These are phyloP conservation scores for Bergia sp. DNA, from an alignment of 92 coral and sea anemone species.

Conservation along the genomic window DNA sequence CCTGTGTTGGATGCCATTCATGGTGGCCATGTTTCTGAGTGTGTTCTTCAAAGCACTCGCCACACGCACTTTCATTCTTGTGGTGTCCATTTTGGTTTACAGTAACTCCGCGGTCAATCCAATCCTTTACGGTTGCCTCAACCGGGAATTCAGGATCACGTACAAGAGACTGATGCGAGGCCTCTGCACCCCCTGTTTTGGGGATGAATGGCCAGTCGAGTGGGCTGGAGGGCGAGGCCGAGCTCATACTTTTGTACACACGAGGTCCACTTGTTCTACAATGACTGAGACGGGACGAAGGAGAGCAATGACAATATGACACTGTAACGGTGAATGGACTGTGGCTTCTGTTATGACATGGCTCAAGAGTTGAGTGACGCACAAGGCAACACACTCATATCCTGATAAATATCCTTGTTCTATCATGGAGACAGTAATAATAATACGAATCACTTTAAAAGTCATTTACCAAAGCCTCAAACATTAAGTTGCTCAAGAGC, in stretches of 20 bases:
- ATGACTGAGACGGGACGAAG: constrained; percentile 14
- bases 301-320: constrained; percentile 38
- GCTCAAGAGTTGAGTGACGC: not conserved
- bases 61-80: constrained; percentile 49
- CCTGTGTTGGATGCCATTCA: constrained; percentile 66
- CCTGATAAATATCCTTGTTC: not conserved
- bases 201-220: not conserved
- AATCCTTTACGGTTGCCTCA: constrained; percentile 60
- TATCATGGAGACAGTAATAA: not conserved
- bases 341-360: not conserved
- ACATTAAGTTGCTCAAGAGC: no score
- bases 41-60: constrained; percentile 46
- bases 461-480: no score
- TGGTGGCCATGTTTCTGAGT: constrained; percentile 57
- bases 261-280: constrained; percentile 26
- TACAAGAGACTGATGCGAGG: constrained; percentile 54
- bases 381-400: not conserved
- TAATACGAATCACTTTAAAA: no score
- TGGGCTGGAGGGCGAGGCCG: constrained; percentile 10
- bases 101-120: constrained; percentile 65
- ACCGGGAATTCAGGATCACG: constrained; percentile 63
- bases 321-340: not conserved
- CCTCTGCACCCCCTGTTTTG: not conserved
- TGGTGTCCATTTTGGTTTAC: constrained; percentile 53
- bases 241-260: constrained; percentile 11